Base-by-base conservation (phyloP, 2,113 vertebrate species). In the Pristiophorus japonicus region DNA sequence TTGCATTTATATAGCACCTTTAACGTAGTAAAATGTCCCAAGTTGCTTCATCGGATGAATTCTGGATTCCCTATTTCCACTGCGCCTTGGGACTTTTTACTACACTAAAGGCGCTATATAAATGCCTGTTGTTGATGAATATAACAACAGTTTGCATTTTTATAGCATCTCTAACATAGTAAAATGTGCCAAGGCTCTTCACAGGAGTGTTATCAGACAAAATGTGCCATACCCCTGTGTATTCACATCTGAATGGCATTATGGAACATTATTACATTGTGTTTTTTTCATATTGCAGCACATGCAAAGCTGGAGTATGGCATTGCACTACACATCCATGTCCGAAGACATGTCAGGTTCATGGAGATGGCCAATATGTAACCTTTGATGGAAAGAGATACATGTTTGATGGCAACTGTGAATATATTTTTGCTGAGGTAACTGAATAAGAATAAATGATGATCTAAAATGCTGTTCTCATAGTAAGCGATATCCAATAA, bases 391-490 rank as follows among this genome's bases (percentile, higher is more conserved):
- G 96, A 66, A 95, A 96, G 87, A 96, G 96, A 88, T 97, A 97
- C 38, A 97, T 70, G 93, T 97, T 96, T 66, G 97, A 97, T 96
- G 97, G 97, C 70, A 96, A 97, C 70, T 97, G 97, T 65, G 97
- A 97, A 87, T 97, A 97, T 95, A 96, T 96, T n/a, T 96, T 97
- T 96, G 96, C 96, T 34, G 96, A 97, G 96, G 97, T 97, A 96
- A 96, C 95, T 95, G 91, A 27, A 67, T 8, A 94, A 94, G 63
- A 94, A 45, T 42, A 66, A 42, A 93, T 42, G 62, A 6, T 66
- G 63, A 45, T 1, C 20, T 0, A 42, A 93, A 45, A 66, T 67
- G 22, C 38, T 47, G 65, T 67, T 47, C 20, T 93, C 16, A 20
- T 42, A 20, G n/a, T 65, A 42, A 67, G 30, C 34, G 42, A 6